Evolutionary conservation across 1,140 invertebrate genomes (phyloP), one percentile per base, ranked within the genome.

Genomic region (Brachionus plicatilis): DNA sequence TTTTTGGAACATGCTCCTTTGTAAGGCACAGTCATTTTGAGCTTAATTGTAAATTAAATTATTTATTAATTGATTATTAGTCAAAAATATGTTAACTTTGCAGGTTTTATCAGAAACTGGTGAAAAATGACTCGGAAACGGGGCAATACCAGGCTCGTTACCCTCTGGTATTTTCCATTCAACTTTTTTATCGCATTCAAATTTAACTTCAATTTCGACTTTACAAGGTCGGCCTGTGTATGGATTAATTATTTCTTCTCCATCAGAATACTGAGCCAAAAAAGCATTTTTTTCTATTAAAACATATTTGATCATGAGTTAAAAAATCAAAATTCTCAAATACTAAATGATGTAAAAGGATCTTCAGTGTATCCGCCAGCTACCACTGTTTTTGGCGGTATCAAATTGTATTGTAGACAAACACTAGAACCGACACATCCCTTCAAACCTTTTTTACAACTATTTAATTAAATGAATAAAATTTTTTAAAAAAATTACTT

Each of bases 291-390:
- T 60, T 6, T 82, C 78, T 56, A 17, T n/a, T 24, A 5, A 56
- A 53, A 9, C 20, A 17, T 37, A 24, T 78, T 20, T 14, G 3
- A 80, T n/a, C 1, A 8, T 37, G 14, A 56, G 3, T 20, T 17
- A 53, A 56, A 65, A 37, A 37, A 17, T 6, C 27, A 27, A 33
- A n/a, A 33, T 68, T 68, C 6, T 14, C 12, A 65, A 56, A n/a
- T 53, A 80, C 78, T 56, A 24, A 65, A 68, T 29, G 79, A 27
- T 14, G 79, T 82, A 41, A 82, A 82, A 43, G 79, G 79, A 17
- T 82, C 79, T 45, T 43, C 53, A 14, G 79, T 65, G 24, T 65
- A 82, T 56, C 60, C 60, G 11, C 37, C 79, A 20, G 60, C 79
- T 65, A 82, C 60, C 5, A 82, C 12, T 29, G 78, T 27, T 27